Conservation (phyloP, 2,888 invertebrate genomes). For the Aspidapion aeneum region DNA sequence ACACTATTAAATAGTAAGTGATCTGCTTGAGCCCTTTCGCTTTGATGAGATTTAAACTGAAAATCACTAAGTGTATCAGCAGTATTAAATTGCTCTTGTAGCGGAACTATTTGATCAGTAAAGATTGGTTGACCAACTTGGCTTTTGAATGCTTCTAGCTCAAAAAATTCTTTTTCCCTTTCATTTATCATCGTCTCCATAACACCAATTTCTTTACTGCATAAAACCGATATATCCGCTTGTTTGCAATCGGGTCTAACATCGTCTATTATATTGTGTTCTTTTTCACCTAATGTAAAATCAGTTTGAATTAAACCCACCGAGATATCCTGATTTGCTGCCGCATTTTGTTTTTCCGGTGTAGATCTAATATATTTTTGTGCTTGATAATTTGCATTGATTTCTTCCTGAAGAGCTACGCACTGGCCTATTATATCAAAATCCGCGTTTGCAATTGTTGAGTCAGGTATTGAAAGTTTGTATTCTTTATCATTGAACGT, state of each 20-base stretch:
- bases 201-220: conserved; percentile 58
- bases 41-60: conserved; percentile 26
- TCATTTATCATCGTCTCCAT: conserved; percentile 53
- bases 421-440: conserved; percentile 51
- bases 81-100: conserved; percentile 55
- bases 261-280: conserved; percentile 48
- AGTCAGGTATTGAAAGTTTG: conserved; percentile 45
- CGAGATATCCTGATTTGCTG: conserved; percentile 47
- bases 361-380: conserved; percentile 47
- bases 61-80: conserved; percentile 43
- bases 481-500: conserved; percentile 53
- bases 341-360: conserved; percentile 47
- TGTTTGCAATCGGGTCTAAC: conserved; percentile 54
- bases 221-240: conserved; percentile 52
- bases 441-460: conserved; percentile 52
- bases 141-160: conserved; percentile 44
- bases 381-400: conserved; percentile 47
- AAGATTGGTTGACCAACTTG: conserved; percentile 54
- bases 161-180: conserved; percentile 51
- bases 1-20: conserved; percentile 53
- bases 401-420: conserved; percentile 52
- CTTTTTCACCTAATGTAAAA: conserved; percentile 52
- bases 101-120: conserved; percentile 55
- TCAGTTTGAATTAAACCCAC: conserved; percentile 50
- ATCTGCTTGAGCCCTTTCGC: conserved; percentile 32